Conservation (phyloP, 2,113 vertebrate species). For the Natator depressus region DNA sequence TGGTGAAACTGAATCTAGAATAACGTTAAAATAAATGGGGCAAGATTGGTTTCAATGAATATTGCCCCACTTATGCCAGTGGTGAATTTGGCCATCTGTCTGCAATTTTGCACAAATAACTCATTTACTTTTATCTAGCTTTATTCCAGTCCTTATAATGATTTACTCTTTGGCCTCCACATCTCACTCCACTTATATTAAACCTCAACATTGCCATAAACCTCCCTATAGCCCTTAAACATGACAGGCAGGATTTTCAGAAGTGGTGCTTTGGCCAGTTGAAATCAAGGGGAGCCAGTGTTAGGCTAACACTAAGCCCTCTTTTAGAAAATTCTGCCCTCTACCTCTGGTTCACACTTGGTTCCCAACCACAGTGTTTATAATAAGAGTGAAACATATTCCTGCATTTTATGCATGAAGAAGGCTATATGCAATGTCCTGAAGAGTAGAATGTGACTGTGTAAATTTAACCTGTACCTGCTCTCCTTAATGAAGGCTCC, state of each 20-base stretch:
- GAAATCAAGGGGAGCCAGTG: neutral
- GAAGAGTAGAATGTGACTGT: neutral
- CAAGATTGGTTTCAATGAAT: neutral
- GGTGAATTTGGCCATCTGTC: neutral
- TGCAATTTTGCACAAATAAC: neutral
- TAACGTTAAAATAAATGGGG: neutral
- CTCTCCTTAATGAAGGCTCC: slow-evolving; percentile 4
- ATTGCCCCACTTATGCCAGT: neutral
- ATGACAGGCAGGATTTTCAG: neutral
- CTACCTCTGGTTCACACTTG: neutral
- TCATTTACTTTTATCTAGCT: neutral
- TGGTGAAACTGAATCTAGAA: neutral
- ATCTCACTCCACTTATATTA: neutral
- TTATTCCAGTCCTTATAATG: slow-evolving; percentile 18
- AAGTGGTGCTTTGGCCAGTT: neutral
- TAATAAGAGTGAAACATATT: slow-evolving; percentile 5
- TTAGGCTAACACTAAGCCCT: neutral
- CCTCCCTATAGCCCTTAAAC: neutral
- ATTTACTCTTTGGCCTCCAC: slow-evolving; percentile 22
- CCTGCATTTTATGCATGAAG: neutral
- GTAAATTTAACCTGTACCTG: neutral
- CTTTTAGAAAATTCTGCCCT: neutral
- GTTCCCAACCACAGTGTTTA: neutral
- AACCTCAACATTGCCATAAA: neutral
- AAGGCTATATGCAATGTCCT: slow-evolving; percentile 26